phyloP scores from a whole-genome alignment of 2,888 invertebrate genomes.

The Cryptosula pallasiana region DNA sequence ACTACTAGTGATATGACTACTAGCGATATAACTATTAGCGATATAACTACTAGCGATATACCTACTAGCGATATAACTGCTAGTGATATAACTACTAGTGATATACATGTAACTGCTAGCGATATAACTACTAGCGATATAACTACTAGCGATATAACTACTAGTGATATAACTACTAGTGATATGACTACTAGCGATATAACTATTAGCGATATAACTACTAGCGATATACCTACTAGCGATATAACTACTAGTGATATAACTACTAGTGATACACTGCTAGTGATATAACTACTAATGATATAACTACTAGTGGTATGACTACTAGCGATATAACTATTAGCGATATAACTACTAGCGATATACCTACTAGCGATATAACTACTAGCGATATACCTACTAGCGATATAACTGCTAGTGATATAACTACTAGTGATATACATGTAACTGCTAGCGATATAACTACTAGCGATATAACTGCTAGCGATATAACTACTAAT shows the following conservation, averaged over 20 bases:
- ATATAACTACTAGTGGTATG: background rate
- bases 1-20: background rate
- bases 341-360: background rate
- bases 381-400: background rate
- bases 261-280: background rate
- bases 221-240: background rate
- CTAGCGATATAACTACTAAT: no score
- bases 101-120: background rate
- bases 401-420: no score
- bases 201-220: background rate
- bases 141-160: background rate
- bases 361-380: background rate
- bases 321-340: background rate
- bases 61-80: background rate
- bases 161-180: background rate
- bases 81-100: no score
- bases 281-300: no score
- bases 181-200: no score
- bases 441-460: background rate
- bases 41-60: no score
- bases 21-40: background rate
- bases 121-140: background rate
- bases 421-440: background rate
- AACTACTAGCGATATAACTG: background rate
- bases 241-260: no score